phyloP scores from a whole-genome alignment of 2,888 invertebrate genomes.

The Drosophila melanosoma region DNA sequence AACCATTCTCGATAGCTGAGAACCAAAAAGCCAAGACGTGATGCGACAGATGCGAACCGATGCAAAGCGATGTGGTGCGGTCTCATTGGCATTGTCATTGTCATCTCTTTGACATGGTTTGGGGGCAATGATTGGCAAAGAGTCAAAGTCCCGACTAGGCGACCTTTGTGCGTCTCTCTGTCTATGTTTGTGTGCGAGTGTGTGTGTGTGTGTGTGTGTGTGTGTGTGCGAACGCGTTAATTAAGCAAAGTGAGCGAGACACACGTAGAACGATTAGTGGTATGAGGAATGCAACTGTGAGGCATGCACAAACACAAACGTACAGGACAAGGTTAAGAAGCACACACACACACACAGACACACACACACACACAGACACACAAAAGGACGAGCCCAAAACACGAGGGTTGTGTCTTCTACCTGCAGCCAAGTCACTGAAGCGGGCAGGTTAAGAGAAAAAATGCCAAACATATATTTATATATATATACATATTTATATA shows the following conservation, averaged over 20 bases:
- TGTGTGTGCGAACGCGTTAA: slow-evolving; percentile 70
- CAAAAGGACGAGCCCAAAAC: slow-evolving; percentile 55
- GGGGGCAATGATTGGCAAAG: slow-evolving; percentile 79
- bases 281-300: slow-evolving; percentile 34
- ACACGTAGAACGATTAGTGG: slow-evolving; percentile 56
- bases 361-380: background rate
- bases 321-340: slow-evolving; percentile 55
- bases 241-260: slow-evolving; percentile 81
- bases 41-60: slow-evolving; percentile 67
- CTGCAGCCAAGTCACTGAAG: slow-evolving; percentile 43
- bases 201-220: slow-evolving; percentile 55
- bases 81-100: slow-evolving; percentile 71
- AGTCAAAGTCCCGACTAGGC: slow-evolving; percentile 71
- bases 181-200: slow-evolving; percentile 54
- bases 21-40: slow-evolving; percentile 66
- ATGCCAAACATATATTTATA: background rate
- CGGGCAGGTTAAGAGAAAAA: slow-evolving; percentile 21
- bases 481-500: background rate
- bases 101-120: slow-evolving; percentile 51
- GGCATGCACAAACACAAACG: slow-evolving; percentile 66
- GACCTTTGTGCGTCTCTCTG: slow-evolving; percentile 59
- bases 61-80: slow-evolving; percentile 40
- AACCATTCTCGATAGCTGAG: slow-evolving; percentile 62
- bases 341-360: slow-evolving; percentile 27
- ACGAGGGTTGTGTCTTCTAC: slow-evolving; percentile 54